A percentile compares a stretch with the other conserved stretches of the same genome.
phyloP scores from a whole-genome alignment of 2,888 invertebrate species.

The Heliconius cydno region DNA sequence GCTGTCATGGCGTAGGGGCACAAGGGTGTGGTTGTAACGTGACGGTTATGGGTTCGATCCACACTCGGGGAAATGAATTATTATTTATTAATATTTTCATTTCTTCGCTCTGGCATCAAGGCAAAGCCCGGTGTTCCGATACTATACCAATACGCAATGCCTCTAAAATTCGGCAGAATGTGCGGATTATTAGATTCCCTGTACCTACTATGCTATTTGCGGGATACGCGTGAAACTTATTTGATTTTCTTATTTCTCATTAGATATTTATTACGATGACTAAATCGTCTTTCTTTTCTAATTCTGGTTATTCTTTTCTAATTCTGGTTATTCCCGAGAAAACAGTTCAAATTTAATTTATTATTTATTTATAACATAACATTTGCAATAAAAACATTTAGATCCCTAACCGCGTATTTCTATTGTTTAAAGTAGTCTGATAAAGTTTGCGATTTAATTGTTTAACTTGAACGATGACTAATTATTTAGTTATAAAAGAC shows the following conservation, averaged over 20 bases:
- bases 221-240: not conserved
- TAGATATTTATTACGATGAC: too few species aligned
- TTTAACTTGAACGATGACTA: slow-evolving; percentile 22
- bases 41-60: not conserved
- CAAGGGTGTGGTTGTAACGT: not conserved
- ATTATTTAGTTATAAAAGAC: slow-evolving; percentile 21
- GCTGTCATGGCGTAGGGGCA: not conserved
- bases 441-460: slow-evolving; percentile 13
- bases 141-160: not conserved
- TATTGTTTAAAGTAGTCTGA: slow-evolving; percentile 16
- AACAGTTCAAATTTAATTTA: not conserved
- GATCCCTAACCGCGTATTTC: not conserved
- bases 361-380: not conserved
- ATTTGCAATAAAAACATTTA: not conserved
- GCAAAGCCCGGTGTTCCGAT: not conserved
- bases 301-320: too few species aligned
- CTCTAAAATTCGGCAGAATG: not conserved
- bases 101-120: not conserved
- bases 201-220: not conserved
- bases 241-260: too few species aligned
- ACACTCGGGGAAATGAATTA: not conserved
- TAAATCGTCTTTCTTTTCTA: too few species aligned
- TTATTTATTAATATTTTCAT: not conserved
- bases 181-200: not conserved
- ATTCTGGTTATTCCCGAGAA: not conserved